Evolutionary conservation across 37 sponge, comb jelly and placozoan genomes (phyloP).

Genomic region (Spongia lamella): DNA sequence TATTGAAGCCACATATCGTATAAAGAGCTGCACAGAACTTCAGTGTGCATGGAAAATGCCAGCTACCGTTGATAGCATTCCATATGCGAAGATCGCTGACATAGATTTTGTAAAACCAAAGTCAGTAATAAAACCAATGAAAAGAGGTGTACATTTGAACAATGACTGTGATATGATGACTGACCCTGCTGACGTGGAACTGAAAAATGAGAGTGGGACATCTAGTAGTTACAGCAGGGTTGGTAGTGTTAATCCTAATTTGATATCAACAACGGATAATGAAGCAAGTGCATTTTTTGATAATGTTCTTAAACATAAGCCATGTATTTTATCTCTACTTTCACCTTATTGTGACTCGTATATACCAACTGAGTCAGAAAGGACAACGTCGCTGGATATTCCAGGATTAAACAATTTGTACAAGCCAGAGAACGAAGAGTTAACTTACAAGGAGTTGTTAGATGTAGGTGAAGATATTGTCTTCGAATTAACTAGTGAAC

Average conservation of each 20-base stretch:
- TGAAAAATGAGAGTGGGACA: no score
- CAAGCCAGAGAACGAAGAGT: no score
- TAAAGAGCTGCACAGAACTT: constrained; percentile 52
- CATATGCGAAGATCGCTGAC: constrained; percentile 34
- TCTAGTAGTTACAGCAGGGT: no score
- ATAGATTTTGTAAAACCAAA: constrained; percentile 52
- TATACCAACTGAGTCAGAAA: constrained; percentile 12
- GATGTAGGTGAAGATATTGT: no score
- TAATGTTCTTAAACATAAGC: constrained; percentile 20
- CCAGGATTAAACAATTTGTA: constrained; percentile 7
- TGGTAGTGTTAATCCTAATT: no score
- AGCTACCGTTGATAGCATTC: constrained; percentile 27
- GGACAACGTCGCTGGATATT: not conserved
- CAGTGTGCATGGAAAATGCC: constrained; percentile 64
- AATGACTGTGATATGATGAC: no score
- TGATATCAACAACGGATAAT: no score
- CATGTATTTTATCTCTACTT: constrained; percentile 42
- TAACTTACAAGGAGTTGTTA: no score
- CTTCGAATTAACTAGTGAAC: no score
- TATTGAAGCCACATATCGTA: constrained; percentile 43
- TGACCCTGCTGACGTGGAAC: no score
- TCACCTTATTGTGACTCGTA: constrained; percentile 20
- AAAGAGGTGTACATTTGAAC: no score
- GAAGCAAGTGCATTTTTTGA: no score
- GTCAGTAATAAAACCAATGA: not conserved